Evolutionary conservation across 1,140 invertebrate species (phyloP).

Genomic region (Sminthurinus signatus): DNA sequence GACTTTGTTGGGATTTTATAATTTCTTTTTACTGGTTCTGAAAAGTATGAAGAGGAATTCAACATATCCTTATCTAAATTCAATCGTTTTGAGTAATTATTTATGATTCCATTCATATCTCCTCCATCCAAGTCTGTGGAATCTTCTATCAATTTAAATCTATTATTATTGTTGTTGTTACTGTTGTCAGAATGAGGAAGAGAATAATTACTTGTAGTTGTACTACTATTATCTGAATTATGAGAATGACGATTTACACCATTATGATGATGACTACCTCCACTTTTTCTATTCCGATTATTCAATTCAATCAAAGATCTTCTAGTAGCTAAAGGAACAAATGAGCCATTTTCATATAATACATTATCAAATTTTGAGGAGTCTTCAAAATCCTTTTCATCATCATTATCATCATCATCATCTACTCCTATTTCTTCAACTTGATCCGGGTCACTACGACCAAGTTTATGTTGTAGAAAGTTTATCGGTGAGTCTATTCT

Average conservation of each 20-base stretch:
- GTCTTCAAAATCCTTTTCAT: constrained; percentile 1
- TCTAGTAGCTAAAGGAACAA: constrained; percentile 38
- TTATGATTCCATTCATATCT: no score
- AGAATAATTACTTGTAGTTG: constrained; percentile 36
- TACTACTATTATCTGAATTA: constrained; percentile 32
- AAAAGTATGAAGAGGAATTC: not conserved
- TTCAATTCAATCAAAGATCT: constrained; percentile 40
- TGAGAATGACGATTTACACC: no score
- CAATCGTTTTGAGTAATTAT: no score
- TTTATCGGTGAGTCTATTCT: constrained; percentile 15
- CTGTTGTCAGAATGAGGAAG: constrained; percentile 32
- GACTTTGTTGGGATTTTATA: constrained; percentile 8
- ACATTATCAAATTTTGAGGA: constrained; percentile 32
- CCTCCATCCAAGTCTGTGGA: no score
- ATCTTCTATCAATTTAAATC: no score
- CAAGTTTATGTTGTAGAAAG: not conserved
- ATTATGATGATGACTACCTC: constrained; percentile 10
- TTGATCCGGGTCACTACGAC: not conserved
- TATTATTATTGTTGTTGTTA: no score
- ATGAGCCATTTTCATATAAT: constrained; percentile 37
- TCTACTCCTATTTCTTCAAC: not conserved
- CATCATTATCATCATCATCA: constrained; percentile 2
- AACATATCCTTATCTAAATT: constrained; percentile 2
- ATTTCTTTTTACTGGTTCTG: constrained; percentile 1
- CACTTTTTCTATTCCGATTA: constrained; percentile 30